Evolutionary conservation across 2,113 vertebrate genomes (phyloP).

Genomic region (Passer montanus): DNA sequence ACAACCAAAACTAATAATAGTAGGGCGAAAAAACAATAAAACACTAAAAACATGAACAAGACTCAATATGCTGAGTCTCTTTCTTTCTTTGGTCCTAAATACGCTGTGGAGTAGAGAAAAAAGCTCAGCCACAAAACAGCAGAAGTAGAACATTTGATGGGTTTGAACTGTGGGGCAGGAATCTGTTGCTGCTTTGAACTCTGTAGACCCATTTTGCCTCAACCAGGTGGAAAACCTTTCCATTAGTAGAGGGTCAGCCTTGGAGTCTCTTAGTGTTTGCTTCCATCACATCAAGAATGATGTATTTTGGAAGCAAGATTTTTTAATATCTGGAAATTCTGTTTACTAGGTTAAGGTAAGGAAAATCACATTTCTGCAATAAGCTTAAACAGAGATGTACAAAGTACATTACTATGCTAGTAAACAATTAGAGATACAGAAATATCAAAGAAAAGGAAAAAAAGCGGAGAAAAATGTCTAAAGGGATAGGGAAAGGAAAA

Average conservation of each 20-base stretch:
- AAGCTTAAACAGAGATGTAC: not conserved
- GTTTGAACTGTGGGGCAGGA: not conserved
- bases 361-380: not conserved
- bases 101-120: not conserved
- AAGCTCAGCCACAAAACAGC: not conserved
- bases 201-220: not conserved
- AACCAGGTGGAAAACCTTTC: not conserved
- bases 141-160: not conserved
- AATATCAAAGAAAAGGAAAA: not conserved
- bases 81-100: not conserved
- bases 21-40: accelerated
- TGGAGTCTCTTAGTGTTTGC: not conserved
- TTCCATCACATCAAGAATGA: not conserved
- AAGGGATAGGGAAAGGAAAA: not conserved
- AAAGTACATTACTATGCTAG: not conserved
- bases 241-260: not conserved
- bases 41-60: not conserved
- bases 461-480: not conserved
- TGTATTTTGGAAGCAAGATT: not conserved
- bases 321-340: not conserved
- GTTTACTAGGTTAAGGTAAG: not conserved
- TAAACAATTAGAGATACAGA: not conserved
- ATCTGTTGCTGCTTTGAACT: not conserved
- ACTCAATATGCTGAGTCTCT: not conserved
- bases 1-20: not conserved